Evolutionary conservation across 2,797 vertebrate species (phyloP).

Genomic region (Neopelma chrysocephalum): DNA sequence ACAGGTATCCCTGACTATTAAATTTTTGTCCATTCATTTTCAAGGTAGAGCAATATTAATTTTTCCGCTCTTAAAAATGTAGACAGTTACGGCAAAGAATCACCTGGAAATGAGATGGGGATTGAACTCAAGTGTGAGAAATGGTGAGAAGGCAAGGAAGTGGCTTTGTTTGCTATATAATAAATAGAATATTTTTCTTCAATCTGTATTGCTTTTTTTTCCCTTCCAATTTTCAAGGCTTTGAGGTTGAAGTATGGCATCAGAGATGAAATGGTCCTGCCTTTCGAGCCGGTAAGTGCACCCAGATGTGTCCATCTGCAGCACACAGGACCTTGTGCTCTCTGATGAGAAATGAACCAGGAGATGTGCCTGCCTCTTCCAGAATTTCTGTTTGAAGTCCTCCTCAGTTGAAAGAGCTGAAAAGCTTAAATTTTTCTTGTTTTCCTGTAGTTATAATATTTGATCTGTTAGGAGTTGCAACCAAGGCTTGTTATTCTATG

Average conservation of each 20-base stretch:
- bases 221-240: slow-evolving; percentile 76
- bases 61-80: not conserved
- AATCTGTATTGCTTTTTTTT: not conserved
- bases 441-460: not conserved
- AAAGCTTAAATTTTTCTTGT: not conserved
- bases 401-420: not conserved
- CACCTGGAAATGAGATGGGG: not conserved
- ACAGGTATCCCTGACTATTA: not conserved
- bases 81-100: not conserved
- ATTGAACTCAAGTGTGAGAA: not conserved
- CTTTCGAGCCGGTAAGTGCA: slow-evolving; percentile 91
- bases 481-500: not conserved
- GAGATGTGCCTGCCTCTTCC: not conserved
- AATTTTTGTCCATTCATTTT: not conserved
- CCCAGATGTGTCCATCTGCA: fast-evolving
- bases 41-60: not conserved
- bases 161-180: not conserved
- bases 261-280: slow-evolving; percentile 95
- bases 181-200: not conserved
- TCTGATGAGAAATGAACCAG: not conserved
- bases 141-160: not conserved
- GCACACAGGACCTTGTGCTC: not conserved
- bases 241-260: slow-evolving; percentile 93
- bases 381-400: not conserved
- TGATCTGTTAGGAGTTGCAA: not conserved